A percentile compares a stretch with the other conserved stretches of the same genome.
Conservation (phyloP, 2,888 invertebrate genomes). For the Tubulanus polymorphus region DNA sequence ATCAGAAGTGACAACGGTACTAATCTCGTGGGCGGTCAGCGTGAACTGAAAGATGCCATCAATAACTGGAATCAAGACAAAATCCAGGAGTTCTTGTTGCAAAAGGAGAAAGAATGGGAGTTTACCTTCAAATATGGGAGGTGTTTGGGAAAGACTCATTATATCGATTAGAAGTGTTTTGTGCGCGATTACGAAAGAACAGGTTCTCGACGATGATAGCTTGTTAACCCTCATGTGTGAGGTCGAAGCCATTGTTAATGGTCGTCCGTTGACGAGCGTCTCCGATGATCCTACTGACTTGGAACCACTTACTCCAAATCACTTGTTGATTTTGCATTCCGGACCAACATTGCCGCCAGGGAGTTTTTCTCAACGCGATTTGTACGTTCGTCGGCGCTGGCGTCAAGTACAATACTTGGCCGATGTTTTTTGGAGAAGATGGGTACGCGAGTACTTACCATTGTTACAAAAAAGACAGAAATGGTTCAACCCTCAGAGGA, state of each 20-base stretch:
- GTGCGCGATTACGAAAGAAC: neutral
- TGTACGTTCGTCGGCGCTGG: neutral
- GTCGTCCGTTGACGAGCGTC: constrained; percentile 4
- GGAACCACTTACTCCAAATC: constrained; percentile 28
- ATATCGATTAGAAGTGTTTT: constrained; percentile 1
- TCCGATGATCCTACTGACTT: constrained; percentile 8
- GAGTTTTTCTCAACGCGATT: neutral
- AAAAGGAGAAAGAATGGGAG: constrained; percentile 5
- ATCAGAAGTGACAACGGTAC: constrained; percentile 12
- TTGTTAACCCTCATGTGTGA: constrained; percentile 3
- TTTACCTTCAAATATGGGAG: constrained; percentile 5
- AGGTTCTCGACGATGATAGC: neutral
- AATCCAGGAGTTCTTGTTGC: neutral
- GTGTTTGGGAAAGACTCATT: constrained; percentile 4
- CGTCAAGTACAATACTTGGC: neutral
- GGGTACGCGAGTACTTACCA: constrained; percentile 3
- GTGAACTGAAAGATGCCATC: constrained; percentile 2
- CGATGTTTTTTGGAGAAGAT: constrained; percentile 7
- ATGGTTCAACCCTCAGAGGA: no score
- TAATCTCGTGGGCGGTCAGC: constrained; percentile 5
- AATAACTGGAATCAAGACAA: neutral
- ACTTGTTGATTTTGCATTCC: constrained; percentile 27
- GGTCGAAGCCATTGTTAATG: constrained; percentile 6
- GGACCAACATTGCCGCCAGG: constrained; percentile 1
- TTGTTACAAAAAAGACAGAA: neutral